Evolutionary conservation across 2,113 vertebrate species (phyloP).

Genomic region (Thryonomys swinderianus): DNA sequence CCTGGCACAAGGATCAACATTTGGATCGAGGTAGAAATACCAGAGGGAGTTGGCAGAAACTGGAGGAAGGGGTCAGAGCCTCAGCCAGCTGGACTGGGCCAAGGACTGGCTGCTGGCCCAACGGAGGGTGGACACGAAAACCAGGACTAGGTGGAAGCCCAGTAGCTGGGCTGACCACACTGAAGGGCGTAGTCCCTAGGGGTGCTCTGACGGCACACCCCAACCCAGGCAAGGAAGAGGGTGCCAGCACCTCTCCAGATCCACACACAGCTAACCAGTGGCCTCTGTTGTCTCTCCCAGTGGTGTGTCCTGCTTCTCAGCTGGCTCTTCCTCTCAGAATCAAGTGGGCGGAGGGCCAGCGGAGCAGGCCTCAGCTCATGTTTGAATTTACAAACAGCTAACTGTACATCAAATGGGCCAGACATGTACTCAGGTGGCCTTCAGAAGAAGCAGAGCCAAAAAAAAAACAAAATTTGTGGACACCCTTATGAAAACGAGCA

Average conservation of each 20-base stretch:
- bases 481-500: background rate
- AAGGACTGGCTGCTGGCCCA: background rate
- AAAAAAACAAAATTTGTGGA: slow-evolving; percentile 7
- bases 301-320: background rate
- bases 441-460: slow-evolving; percentile 1
- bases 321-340: background rate
- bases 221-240: background rate
- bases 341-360: background rate
- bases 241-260: slow-evolving; percentile 13
- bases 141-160: background rate
- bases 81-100: slow-evolving; percentile 49
- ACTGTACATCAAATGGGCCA: background rate
- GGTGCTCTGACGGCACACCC: background rate
- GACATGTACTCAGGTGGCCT: background rate
- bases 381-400: slow-evolving; percentile 38
- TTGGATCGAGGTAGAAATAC: slow-evolving; percentile 42
- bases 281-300: background rate
- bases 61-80: slow-evolving; percentile 23
- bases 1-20: slow-evolving; percentile 8
- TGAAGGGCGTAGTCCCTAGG: background rate
- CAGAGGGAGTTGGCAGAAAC: slow-evolving; percentile 56
- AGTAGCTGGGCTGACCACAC: background rate
- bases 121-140: slow-evolving; percentile 30
- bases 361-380: background rate
- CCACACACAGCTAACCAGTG: background rate